These are phyloP conservation scores for Gavia stellata DNA, from an alignment of 2,113 vertebrate species.

Conservation along the genomic window DNA sequence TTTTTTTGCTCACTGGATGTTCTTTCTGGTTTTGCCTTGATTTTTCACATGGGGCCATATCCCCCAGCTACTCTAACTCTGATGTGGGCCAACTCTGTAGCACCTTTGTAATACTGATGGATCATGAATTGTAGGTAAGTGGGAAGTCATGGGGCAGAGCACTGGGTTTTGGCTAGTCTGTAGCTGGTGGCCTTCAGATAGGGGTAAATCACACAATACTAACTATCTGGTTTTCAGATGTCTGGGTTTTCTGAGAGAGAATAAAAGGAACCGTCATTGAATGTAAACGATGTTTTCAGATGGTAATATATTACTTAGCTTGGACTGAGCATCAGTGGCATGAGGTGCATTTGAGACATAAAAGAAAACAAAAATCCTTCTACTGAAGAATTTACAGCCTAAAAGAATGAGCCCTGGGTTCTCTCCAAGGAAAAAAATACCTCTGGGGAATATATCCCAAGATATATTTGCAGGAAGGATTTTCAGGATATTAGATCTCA, in stretches of 20 bases:
- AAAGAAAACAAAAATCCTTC: conserved; percentile 26
- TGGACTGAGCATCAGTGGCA: neutral
- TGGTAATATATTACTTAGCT: conserved; percentile 19
- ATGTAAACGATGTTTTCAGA: conserved; percentile 37
- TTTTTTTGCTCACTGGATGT: neutral
- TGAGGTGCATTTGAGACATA: neutral
- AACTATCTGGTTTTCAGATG: neutral
- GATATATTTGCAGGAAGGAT: neutral
- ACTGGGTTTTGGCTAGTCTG: neutral
- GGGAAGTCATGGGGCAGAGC: neutral
- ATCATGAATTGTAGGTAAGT: neutral
- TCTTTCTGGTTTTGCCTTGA: neutral
- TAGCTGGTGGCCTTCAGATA: neutral
- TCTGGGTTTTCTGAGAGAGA: neutral
- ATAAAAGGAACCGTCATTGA: neutral
- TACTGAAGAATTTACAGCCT: neutral
- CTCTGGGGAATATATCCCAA: neutral
- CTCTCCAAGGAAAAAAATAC: neutral
- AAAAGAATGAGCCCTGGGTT: neutral
- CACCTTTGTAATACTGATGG: neutral
- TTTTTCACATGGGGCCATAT: neutral
- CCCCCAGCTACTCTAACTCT: neutral
- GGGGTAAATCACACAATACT: too few relatives aligned
- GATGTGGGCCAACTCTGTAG: accelerated
- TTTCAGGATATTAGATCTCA: neutral